These are phyloP conservation scores for Pteronura brasiliensis DNA, from an alignment of 2,113 vertebrate genomes.

Conservation along the genomic window DNA sequence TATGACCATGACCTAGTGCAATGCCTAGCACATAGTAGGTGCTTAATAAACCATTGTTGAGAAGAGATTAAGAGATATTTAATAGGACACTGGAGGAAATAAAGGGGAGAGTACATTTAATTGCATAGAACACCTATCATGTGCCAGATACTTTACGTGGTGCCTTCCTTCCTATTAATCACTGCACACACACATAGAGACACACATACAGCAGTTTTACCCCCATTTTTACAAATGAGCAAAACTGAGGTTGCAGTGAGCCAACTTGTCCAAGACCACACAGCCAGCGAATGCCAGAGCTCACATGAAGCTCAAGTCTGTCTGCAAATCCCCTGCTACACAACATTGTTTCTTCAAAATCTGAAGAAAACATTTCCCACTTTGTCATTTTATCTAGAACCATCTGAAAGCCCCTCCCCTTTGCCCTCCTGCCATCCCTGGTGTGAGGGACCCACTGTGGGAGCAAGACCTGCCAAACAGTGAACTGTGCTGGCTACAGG, in stretches of 20 bases:
- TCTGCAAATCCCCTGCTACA: neutral
- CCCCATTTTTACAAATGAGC: neutral
- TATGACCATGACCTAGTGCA: neutral
- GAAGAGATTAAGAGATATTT: neutral
- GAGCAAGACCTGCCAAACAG: rapidly evolving
- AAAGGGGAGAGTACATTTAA: neutral
- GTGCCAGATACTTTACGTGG: rapidly evolving
- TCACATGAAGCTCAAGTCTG: rapidly evolving
- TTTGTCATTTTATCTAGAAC: neutral
- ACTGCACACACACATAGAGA: rapidly evolving
- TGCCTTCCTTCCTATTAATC: neutral
- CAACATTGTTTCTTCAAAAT: neutral
- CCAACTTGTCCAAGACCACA: neutral
- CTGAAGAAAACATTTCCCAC: neutral
- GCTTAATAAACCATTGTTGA: no score
- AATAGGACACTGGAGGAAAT: rapidly evolving
- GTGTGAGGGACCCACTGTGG: rapidly evolving
- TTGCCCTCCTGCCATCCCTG: neutral
- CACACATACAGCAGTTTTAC: rapidly evolving
- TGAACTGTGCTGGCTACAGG: neutral
- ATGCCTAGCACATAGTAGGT: neutral
- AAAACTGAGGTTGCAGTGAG: neutral
- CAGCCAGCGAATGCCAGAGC: neutral
- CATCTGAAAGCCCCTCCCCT: neutral
- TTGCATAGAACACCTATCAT: rapidly evolving